Evolutionary conservation across 2,797 vertebrate genomes (phyloP).

Genomic region (Pteropus rufus): DNA sequence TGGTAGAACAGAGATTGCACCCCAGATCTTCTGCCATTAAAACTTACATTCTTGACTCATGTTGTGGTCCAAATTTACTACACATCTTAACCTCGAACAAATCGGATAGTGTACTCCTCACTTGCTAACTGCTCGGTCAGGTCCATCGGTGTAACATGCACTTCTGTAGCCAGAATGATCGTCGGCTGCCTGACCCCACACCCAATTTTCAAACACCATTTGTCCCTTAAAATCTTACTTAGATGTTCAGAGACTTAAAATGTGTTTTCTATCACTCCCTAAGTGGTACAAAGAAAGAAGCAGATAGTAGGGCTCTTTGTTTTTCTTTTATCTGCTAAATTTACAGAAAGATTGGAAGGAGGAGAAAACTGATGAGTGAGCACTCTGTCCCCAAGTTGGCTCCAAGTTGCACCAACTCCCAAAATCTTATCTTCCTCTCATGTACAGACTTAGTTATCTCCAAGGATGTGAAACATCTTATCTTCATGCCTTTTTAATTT

Average conservation of each 20-base stretch:
- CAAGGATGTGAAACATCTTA: not conserved
- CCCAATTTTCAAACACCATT: not conserved
- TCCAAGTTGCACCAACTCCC: not conserved
- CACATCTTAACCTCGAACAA: not conserved
- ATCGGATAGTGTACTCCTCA: not conserved
- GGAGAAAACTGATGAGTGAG: not conserved
- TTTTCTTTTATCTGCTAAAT: conserved; percentile 38
- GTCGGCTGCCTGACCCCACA: not conserved
- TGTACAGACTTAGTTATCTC: not conserved
- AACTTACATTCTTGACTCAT: not conserved
- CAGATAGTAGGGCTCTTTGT: not conserved
- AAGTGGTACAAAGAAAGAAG: not conserved
- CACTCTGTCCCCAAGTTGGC: not conserved
- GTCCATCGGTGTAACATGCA: fast-evolving
- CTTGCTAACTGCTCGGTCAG: not conserved
- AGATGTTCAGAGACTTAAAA: not conserved
- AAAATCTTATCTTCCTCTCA: not conserved
- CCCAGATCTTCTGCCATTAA: not conserved
- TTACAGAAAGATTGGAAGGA: not conserved
- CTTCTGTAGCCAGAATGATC: fast-evolving
- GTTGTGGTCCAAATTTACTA: not conserved
- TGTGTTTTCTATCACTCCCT: not conserved
- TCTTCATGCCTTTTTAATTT: conserved; percentile 6
- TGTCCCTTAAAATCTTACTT: not conserved
- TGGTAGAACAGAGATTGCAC: not conserved